Base-by-base conservation (phyloP, 1,140 invertebrate genomes). In the Drosophila sturtevanti region DNA sequence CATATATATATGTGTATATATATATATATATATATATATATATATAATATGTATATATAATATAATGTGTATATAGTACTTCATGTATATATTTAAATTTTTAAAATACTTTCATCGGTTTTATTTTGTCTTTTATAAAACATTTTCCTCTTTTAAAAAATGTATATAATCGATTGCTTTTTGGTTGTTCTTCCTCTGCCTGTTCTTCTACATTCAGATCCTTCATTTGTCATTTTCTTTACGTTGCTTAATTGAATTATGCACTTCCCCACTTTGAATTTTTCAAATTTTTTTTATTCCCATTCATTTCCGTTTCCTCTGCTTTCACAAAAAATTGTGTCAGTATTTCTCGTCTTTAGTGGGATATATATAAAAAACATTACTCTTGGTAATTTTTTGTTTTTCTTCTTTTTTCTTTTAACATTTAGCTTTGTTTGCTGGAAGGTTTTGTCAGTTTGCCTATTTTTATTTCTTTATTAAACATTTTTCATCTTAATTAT, bases 51-150 rank as follows among this genome's bases (percentile, higher is more conserved):
- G 37, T 75, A 75, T 77, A 79, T 79, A 75, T 75, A 75, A 74
- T 78, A 78, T 71, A 75, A 61, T 70, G 63, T 77, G 63, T 77
- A 77, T 77, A 86, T 86, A 87, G 82, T 86, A 87, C 58, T 86
- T 48, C 82, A 87, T 86, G 82, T 86, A 86, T 89, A 87, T 87
- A 75, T 89, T 87, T 87, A 82, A 89, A 82, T 87, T 87, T 87
- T 87, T 87, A 87, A 87, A 87, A 87, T 87, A 87, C 82, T 86
- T 86, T 86, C 75, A 87, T 79, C 54, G 75, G 75, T 81, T 87
- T 86, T 71, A 56, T 35, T 68, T 34, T 55, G 68, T 61, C 66
- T 65, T 69, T 87, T 87, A 87, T 87, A 87, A 87, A 87, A 87
- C 82, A 89, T 86, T 87, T 74, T 86, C 68, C 12, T 81, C 72